Conservation (phyloP, 2,113 vertebrate species). For the Cepphus grylle region DNA sequence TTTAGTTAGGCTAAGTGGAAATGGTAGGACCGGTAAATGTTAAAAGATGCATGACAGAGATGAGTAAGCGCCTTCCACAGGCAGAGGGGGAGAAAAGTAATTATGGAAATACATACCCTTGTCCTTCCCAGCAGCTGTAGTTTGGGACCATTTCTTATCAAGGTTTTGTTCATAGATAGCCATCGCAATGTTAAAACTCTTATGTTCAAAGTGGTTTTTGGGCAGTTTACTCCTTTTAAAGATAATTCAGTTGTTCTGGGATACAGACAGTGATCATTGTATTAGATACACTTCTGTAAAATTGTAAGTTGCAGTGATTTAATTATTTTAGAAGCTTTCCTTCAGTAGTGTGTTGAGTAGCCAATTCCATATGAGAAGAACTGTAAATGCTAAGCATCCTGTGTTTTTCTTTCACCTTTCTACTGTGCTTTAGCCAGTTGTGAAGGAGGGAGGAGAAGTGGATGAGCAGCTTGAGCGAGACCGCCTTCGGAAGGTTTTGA, state of each 20-base stretch:
- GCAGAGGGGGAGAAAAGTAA: not conserved
- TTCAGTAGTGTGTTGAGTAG: not conserved
- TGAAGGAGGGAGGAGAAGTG: constrained; percentile 78
- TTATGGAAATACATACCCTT: not conserved
- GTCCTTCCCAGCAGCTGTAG: not conserved
- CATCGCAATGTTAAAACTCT: not conserved
- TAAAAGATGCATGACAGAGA: not conserved
- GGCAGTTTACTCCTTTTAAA: not conserved
- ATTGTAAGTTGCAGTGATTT: not conserved
- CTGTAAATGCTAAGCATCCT: not conserved
- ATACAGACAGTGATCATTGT: not conserved
- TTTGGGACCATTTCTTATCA: not conserved
- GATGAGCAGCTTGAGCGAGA: constrained; percentile 85
- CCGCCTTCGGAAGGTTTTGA: constrained; percentile 87
- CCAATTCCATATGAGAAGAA: not conserved
- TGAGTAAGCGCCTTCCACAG: not conserved
- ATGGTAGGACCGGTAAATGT: not conserved
- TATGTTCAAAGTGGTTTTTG: not conserved
- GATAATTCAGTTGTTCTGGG: not conserved
- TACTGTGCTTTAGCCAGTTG: constrained; percentile 74
- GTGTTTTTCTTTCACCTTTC: not conserved
- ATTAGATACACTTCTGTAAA: not conserved
- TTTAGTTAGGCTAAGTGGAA: not conserved
- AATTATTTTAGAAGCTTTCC: not conserved
- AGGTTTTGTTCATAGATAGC: not conserved